phyloP scores from a whole-genome alignment of 2,797 vertebrate genomes.

The Enteromius argenteus region DNA sequence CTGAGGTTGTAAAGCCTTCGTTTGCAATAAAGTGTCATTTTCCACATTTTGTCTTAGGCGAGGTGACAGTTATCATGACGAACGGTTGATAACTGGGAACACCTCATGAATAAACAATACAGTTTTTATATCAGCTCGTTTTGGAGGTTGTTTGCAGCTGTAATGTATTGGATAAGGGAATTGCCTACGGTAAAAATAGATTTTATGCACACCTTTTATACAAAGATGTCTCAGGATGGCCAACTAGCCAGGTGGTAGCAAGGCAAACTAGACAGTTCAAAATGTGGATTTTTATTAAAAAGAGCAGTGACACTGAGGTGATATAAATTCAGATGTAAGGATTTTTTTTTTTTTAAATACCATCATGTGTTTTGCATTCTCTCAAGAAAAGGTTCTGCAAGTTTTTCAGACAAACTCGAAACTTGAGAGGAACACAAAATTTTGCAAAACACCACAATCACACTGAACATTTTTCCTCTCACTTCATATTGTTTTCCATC shows the following conservation, averaged over 20 bases:
- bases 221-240: slow-evolving; percentile 23
- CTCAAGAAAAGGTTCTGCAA: neutral
- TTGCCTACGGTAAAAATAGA: slow-evolving; percentile 16
- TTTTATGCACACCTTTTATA: slow-evolving; percentile 34
- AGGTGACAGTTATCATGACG: slow-evolving; percentile 60
- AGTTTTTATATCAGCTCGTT: slow-evolving; percentile 45
- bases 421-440: neutral
- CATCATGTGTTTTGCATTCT: neutral
- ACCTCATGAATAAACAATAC: slow-evolving; percentile 60
- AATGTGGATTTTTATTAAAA: neutral
- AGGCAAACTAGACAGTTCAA: neutral
- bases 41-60: slow-evolving; percentile 16
- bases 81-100: slow-evolving; percentile 40
- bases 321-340: neutral
- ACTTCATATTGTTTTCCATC: neutral
- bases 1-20: slow-evolving; percentile 41
- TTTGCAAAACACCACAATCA: no score
- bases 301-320: neutral
- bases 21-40: slow-evolving; percentile 38
- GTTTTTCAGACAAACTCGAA: neutral
- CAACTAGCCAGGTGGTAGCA: neutral
- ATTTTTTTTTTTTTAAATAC: neutral
- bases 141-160: slow-evolving; percentile 23
- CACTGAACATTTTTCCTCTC: no score
- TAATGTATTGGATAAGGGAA: slow-evolving; percentile 44